These are phyloP conservation scores for Macaria liturata DNA, from an alignment of 2,888 invertebrate species.

Conservation along the genomic window DNA sequence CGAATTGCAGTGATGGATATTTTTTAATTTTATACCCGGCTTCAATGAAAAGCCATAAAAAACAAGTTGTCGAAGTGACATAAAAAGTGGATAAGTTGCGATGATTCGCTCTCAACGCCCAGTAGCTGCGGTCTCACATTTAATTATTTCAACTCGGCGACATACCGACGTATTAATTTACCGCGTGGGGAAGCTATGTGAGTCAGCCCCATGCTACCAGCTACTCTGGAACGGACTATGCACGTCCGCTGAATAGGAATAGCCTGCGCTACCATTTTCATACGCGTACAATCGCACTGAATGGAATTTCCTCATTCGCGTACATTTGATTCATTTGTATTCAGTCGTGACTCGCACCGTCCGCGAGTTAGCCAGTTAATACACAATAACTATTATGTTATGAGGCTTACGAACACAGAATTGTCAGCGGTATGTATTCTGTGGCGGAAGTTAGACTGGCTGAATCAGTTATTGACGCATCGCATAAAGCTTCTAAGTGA, in stretches of 20 bases:
- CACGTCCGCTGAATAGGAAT: slow-evolving; percentile 44
- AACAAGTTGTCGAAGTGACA: neutral
- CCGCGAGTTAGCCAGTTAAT: slow-evolving; percentile 49
- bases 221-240: slow-evolving; percentile 16
- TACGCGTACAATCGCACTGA: slow-evolving; percentile 49
- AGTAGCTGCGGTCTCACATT: slow-evolving; percentile 27
- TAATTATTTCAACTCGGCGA: slow-evolving; percentile 35
- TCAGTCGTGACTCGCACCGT: slow-evolving; percentile 48
- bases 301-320: slow-evolving; percentile 73
- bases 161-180: slow-evolving; percentile 38
- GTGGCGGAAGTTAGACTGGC: slow-evolving; percentile 56
- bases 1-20: neutral
- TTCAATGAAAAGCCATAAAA: slow-evolving; percentile 1
- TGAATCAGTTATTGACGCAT: slow-evolving; percentile 44
- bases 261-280: slow-evolving; percentile 37
- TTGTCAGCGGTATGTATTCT: no score
- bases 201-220: slow-evolving; percentile 34
- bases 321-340: slow-evolving; percentile 78
- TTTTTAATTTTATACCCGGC: neutral
- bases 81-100: slow-evolving; percentile 21
- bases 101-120: slow-evolving; percentile 24
- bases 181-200: slow-evolving; percentile 33
- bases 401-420: slow-evolving; percentile 35
- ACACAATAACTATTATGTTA: slow-evolving; percentile 54
- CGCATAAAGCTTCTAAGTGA: slow-evolving; percentile 30